phyloP scores from a whole-genome alignment of 2,888 invertebrate genomes.

The Petrolisthes manimaculis region DNA sequence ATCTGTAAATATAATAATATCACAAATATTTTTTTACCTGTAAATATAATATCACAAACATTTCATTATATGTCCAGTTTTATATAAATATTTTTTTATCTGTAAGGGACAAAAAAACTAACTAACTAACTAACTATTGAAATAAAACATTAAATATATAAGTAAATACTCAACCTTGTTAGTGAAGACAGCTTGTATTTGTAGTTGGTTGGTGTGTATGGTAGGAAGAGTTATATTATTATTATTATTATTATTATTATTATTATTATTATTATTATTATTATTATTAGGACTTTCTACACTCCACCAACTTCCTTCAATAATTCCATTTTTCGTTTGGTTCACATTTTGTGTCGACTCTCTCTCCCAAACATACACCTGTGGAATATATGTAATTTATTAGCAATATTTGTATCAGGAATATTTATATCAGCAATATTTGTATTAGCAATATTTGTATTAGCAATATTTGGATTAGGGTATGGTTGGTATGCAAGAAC shows the following conservation, averaged over 20 bases:
- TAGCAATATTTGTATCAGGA: not conserved
- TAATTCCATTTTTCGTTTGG: not conserved
- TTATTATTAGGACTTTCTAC: slow-evolving; percentile 13
- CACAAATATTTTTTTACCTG: not conserved
- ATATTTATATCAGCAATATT: not conserved
- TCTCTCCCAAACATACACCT: slow-evolving; percentile 37
- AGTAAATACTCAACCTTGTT: slow-evolving; percentile 23
- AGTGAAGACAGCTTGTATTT: slow-evolving; percentile 35
- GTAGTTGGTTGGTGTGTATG: slow-evolving; percentile 30
- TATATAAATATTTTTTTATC: too few relatives aligned
- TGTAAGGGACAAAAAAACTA: too few relatives aligned
- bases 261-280: too few relatives aligned
- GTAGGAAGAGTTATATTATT: slow-evolving; percentile 22
- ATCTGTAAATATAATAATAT: not conserved
- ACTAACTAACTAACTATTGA: too few relatives aligned
- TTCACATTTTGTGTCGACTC: not conserved
- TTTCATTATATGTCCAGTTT: too few relatives aligned
- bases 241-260: too few relatives aligned
- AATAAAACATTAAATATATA: not conserved
- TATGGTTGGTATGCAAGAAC: too few relatives aligned
- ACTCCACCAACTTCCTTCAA: slow-evolving; percentile 37
- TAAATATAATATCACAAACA: too few relatives aligned
- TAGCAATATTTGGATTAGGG: too few relatives aligned
- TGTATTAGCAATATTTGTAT: too few relatives aligned
- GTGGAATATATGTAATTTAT: not conserved